Percentiles rank a stretch among this genome's conserved stretches.
phyloP scores from a whole-genome alignment of 1,140 invertebrate genomes.

The Eumaeus atala region DNA sequence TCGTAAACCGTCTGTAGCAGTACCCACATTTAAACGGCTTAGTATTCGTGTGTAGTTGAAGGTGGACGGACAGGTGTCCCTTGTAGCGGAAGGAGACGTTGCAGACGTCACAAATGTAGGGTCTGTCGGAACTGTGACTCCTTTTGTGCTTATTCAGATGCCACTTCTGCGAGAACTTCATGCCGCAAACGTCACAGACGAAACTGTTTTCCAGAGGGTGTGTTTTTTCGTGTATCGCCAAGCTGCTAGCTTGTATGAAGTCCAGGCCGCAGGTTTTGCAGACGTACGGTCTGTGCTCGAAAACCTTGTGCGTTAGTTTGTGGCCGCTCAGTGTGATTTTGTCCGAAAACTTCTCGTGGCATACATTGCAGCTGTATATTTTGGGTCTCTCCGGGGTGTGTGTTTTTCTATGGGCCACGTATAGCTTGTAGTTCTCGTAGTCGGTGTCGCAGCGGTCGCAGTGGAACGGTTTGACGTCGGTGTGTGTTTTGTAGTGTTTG shows the following conservation, averaged over 20 bases:
- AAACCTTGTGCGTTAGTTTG: background rate
- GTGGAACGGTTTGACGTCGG: background rate
- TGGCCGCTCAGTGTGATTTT: background rate
- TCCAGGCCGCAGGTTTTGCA: background rate
- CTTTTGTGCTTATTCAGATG: background rate
- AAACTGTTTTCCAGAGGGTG: background rate
- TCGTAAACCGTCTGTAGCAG: background rate
- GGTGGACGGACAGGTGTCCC: background rate
- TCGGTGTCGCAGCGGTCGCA: background rate
- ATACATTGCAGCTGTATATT: background rate
- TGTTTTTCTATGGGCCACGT: background rate
- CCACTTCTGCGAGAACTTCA: background rate
- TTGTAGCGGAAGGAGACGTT: background rate
- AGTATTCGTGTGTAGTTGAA: background rate
- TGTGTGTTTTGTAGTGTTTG: background rate
- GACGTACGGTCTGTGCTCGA: background rate
- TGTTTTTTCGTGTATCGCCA: background rate
- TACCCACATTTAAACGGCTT: background rate
- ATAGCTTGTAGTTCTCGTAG: background rate
- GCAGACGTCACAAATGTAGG: background rate
- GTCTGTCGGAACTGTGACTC: background rate
- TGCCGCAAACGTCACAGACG: background rate
- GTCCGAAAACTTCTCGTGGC: slow-evolving; percentile 3
- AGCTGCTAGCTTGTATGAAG: background rate
- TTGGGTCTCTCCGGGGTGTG: background rate